Percentiles rank a stretch among this genome's conserved stretches.
Evolutionary conservation across 2,113 vertebrate genomes (phyloP).

Genomic region (Miniopterus natalensis): DNA sequence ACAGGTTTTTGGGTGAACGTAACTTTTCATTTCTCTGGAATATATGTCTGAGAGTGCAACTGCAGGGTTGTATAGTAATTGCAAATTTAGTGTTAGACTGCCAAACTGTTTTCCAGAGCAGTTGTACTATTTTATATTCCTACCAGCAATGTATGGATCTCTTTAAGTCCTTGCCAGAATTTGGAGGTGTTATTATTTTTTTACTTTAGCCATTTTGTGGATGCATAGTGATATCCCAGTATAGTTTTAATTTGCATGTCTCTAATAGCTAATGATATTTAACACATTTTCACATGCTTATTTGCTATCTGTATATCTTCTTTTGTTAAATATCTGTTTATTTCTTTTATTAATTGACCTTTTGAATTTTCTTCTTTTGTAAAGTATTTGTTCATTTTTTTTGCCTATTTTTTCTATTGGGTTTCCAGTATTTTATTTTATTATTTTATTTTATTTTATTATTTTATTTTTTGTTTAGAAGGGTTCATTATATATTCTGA

Average conservation of each 20-base stretch:
- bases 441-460: too few relatives aligned
- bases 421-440: not conserved
- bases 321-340: not conserved
- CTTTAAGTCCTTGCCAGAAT: not conserved
- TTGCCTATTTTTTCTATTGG: not conserved
- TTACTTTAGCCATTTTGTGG: not conserved
- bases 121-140: not conserved
- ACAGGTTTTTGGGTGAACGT: not conserved
- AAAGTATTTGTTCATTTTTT: not conserved
- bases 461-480: not conserved
- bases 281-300: not conserved
- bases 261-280: not conserved
- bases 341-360: conserved; percentile 5
- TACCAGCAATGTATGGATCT: not conserved
- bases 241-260: conserved; percentile 12
- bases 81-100: not conserved
- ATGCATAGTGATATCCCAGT: not conserved
- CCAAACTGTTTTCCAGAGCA: conserved; percentile 14
- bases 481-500: not conserved
- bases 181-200: not conserved
- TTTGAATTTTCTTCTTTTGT: not conserved
- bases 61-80: not conserved
- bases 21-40: conserved; percentile 25
- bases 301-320: not conserved
- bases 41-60: not conserved